These are phyloP conservation scores for Parazoanthus swiftii DNA, from an alignment of 92 coral and sea anemone genomes.

Conservation along the genomic window DNA sequence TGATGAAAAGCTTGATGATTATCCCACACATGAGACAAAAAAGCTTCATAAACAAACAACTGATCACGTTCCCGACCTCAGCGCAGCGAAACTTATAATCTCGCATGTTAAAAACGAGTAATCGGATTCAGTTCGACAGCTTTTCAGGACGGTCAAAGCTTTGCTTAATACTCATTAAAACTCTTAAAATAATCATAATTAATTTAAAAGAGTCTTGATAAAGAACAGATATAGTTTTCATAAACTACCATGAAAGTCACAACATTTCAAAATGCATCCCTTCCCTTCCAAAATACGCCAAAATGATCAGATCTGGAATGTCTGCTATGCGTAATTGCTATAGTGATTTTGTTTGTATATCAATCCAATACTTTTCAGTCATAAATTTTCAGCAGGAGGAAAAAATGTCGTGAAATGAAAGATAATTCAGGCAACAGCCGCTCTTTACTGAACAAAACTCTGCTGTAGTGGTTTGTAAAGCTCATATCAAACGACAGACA, in stretches of 20 bases:
- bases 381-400: too few species aligned
- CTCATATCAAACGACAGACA: too few species aligned
- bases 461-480: too few species aligned
- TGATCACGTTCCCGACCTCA: conserved; percentile 4
- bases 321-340: not conserved
- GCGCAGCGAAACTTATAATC: not conserved
- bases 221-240: not conserved
- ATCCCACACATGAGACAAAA: conserved; percentile 20
- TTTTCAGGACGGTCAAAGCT: not conserved
- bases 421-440: too few species aligned
- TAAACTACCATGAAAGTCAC: not conserved
- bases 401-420: too few species aligned
- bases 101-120: conserved; percentile 22
- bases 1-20: conserved; percentile 32
- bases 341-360: too few species aligned
- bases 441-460: too few species aligned
- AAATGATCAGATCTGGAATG: not conserved
- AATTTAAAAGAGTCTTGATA: not conserved
- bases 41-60: conserved; percentile 22
- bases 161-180: conserved; percentile 1
- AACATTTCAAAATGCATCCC: not conserved
- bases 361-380: too few species aligned
- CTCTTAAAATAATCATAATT: conserved; percentile 15
- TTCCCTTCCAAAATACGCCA: not conserved
- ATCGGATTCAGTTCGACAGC: conserved; percentile 27